Evolutionary conservation across 2,113 vertebrate genomes (phyloP).

Genomic region (Herpetotheres cachinnans): DNA sequence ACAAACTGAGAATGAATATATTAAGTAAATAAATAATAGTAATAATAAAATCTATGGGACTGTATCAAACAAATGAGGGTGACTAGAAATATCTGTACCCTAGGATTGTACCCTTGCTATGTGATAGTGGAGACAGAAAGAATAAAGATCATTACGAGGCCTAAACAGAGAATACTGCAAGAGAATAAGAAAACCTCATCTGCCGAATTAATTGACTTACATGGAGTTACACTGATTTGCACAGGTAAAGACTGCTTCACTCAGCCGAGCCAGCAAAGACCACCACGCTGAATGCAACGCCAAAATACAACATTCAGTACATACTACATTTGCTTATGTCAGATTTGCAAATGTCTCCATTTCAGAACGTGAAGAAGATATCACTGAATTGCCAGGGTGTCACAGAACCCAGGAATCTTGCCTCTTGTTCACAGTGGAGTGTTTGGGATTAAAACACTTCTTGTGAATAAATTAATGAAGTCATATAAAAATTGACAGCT

Average conservation of each 20-base stretch:
- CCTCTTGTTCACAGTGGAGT: background rate
- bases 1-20: background rate
- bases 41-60: background rate
- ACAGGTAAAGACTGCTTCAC: background rate
- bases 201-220: background rate
- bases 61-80: background rate
- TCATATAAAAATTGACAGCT: conserved; percentile 42
- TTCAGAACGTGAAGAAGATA: background rate
- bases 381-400: background rate
- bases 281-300: background rate
- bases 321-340: background rate
- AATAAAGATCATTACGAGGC: background rate
- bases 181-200: background rate
- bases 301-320: background rate
- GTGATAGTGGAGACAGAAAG: background rate
- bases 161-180: background rate
- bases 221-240: background rate
- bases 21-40: background rate
- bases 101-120: background rate
- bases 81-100: background rate
- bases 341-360: background rate
- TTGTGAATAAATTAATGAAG: conserved; percentile 37
- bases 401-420: background rate
- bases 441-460: conserved; percentile 18
- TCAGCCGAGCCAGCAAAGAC: background rate